Evolutionary conservation across 1,140 invertebrate genomes (phyloP), one percentile per base, ranked within the genome.

Genomic region (Grapholita molesta): DNA sequence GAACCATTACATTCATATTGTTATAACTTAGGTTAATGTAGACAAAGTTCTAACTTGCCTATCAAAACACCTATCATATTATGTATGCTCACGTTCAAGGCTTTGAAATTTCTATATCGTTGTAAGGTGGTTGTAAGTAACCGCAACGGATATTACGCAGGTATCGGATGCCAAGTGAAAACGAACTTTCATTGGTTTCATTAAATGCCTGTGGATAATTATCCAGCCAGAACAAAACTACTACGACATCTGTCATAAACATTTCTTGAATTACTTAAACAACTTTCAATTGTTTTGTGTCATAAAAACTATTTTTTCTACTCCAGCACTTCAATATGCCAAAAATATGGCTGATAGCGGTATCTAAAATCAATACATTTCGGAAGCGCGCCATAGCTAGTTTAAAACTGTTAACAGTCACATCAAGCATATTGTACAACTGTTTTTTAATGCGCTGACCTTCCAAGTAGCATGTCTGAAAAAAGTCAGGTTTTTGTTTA

Each of bases 161-260:
- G 55, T 32, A 21, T 61, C 55, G n/a, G n/a, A 61, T 61, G 55
- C 55, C 24, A 61, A 32, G 55, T 61, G 55, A 61, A 61, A 61
- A 61, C 55, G 55, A 61, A 61, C 55, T 61, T 61, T 61, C 55
- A 8, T 61, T 61, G 25, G 18, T 32, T 61, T 61, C 28, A 61
- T 61, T 1, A 30, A 61, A 61, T 61, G 4, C 15, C n/a, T 61
- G 28, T 28, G 55, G 55, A 18, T 61, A 61, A 32, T 61, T 61
- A 25, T 61, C 32, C 55, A 28, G 18, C 53, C 53, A 25, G 53
- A 57, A 57, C 11, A n/a, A 57, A 61, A 21, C 6, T n/a, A 30
- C 12, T 1, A 12, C 7, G 24, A 32, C 24, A 28, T 11, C 15
- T 57, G 12, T 33, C 12, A 12, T 35, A 35, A 35, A 35, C 33